These are phyloP conservation scores for Bos taurus DNA, from an alignment of 2,113 vertebrate species.

Conservation along the genomic window DNA sequence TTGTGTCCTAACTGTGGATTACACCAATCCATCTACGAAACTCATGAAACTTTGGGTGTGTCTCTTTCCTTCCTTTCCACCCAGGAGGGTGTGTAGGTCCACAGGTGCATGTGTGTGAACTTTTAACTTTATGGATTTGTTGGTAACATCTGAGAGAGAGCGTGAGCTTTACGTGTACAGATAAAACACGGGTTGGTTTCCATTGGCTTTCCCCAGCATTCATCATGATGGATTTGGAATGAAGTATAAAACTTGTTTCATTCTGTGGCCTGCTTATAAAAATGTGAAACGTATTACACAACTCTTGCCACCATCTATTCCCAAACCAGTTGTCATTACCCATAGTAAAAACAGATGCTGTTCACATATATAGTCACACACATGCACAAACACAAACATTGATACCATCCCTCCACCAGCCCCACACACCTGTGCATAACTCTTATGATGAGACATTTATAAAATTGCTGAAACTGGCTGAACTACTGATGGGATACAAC, in stretches of 20 bases:
- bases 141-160: not conserved
- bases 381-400: not conserved
- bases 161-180: not conserved
- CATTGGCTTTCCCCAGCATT: not conserved
- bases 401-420: not conserved
- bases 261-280: slow-evolving; percentile 3
- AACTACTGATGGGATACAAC: not conserved
- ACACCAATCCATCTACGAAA: not conserved
- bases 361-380: not conserved
- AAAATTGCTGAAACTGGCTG: slow-evolving; percentile 19
- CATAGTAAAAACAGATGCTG: not conserved
- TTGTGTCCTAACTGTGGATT: not conserved
- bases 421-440: not conserved
- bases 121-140: not conserved
- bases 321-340: slow-evolving; percentile 17
- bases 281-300: not conserved
- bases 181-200: not conserved
- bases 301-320: not conserved
- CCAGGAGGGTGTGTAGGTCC: not conserved
- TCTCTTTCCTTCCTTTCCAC: not conserved
- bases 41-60: not conserved
- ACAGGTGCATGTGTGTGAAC: not conserved
- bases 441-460: not conserved
- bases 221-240: slow-evolving; percentile 8
- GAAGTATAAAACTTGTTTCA: not conserved